Percentiles rank a stretch among this genome's conserved stretches.
Evolutionary conservation across 35 echinoderm and acorn worm genomes (phyloP).

Genomic region (Strongylocentrotus purpuratus): DNA sequence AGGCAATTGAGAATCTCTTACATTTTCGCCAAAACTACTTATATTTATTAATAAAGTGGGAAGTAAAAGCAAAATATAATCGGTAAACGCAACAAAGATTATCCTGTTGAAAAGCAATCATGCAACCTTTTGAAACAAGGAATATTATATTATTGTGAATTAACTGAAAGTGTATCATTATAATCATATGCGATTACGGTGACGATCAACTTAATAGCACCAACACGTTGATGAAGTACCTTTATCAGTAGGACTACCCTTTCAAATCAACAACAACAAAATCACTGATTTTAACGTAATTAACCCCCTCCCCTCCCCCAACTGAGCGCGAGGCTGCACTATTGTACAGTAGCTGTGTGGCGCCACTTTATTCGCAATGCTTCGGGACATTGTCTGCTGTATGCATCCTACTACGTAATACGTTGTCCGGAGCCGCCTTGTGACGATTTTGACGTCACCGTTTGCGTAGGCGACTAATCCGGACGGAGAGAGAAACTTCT

Average conservation of each 20-base stretch:
- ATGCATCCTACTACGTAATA: not conserved
- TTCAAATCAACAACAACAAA: not conserved
- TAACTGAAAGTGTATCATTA: too few species aligned
- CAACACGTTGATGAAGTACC: not conserved
- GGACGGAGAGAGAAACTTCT: not conserved
- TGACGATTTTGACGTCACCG: conserved; percentile 43
- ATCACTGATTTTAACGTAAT: not conserved
- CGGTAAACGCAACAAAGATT: too few species aligned
- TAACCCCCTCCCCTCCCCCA: not conserved
- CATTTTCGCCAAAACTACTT: too few species aligned
- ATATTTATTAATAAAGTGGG: too few species aligned
- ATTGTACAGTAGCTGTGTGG: not conserved
- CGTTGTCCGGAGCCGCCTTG: not conserved
- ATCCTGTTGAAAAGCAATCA: too few species aligned
- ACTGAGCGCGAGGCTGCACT: not conserved
- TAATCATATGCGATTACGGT: too few species aligned
- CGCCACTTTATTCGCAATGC: not conserved
- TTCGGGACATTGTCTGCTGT: not conserved
- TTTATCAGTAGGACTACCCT: not conserved
- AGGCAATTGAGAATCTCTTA: too few species aligned
- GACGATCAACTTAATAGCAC: too few species aligned
- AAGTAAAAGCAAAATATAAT: too few species aligned
- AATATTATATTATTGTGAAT: too few species aligned
- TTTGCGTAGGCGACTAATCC: conserved; percentile 38
- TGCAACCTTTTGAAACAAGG: too few species aligned